A percentile compares a stretch with the other conserved stretches of the same genome.
These are phyloP conservation scores for Crocodylus rhombifer DNA, from an alignment of 2,797 vertebrate species.

Conservation along the genomic window DNA sequence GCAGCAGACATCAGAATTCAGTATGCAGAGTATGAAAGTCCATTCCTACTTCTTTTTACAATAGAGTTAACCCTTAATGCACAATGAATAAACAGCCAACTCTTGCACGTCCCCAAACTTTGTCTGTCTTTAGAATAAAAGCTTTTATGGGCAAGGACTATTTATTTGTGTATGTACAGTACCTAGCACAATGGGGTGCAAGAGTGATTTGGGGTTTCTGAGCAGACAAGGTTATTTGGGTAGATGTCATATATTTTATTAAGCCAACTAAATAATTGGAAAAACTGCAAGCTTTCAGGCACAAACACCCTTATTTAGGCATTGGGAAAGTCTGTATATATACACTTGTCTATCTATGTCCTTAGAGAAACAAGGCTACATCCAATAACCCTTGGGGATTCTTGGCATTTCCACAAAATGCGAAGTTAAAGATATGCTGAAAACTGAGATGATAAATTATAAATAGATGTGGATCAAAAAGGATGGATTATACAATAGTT, in stretches of 20 bases:
- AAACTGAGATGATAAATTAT: conserved; percentile 19
- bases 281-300: no score
- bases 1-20: not conserved
- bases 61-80: not conserved
- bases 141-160: fast-evolving
- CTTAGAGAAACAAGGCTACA: no score
- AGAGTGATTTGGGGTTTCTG: not conserved
- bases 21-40: not conserved
- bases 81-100: not conserved
- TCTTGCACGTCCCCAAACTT: not conserved
- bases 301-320: no score
- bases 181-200: not conserved
- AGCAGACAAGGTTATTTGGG: no score
- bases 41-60: not conserved
- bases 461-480: conserved; percentile 17
- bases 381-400: not conserved
- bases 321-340: no score
- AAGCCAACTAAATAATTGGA: no score
- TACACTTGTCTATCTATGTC: no score
- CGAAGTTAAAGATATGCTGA: not conserved
- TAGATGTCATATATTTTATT: no score
- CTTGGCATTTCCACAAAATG: conserved; percentile 8
- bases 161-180: not conserved
- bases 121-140: not conserved
- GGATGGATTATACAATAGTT: not conserved